Evolutionary conservation across 2,113 vertebrate genomes (phyloP).

Genomic region (Phalacrocorax pelagicus): DNA sequence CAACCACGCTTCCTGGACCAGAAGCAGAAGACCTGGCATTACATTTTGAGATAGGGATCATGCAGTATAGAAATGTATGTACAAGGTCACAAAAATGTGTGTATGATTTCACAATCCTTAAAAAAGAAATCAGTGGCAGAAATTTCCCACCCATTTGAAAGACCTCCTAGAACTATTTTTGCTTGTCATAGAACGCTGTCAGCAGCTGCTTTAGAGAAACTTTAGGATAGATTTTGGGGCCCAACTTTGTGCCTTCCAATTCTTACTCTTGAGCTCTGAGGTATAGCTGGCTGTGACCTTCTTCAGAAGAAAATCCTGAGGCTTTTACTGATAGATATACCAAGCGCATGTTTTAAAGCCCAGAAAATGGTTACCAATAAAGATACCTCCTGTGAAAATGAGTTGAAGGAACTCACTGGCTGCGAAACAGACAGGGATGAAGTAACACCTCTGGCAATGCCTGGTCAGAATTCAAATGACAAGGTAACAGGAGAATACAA

Average conservation of each 20-base stretch:
- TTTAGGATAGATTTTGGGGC: neutral
- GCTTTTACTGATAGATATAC: neutral
- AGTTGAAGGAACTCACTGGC: neutral
- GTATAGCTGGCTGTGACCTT: neutral
- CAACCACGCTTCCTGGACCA: neutral
- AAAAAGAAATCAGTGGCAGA: neutral
- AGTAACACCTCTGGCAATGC: slow-evolving; percentile 18
- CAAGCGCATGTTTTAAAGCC: neutral
- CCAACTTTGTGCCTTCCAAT: neutral
- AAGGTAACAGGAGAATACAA: slow-evolving; percentile 7
- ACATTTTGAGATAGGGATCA: neutral
- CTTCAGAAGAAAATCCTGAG: neutral
- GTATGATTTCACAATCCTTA: neutral
- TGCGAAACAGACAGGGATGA: neutral
- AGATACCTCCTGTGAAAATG: neutral
- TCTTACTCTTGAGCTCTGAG: neutral
- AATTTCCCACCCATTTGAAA: neutral
- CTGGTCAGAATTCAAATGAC: slow-evolving; percentile 18
- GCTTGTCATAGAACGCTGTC: neutral
- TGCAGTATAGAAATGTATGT: neutral
- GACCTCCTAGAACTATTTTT: neutral
- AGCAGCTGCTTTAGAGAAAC: neutral
- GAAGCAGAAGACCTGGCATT: neutral
- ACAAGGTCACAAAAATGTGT: neutral
- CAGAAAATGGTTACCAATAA: neutral